Percentiles rank a stretch among this genome's conserved stretches.
Evolutionary conservation across 2,888 invertebrate species (phyloP).

Genomic region (Trachelus tabidus): DNA sequence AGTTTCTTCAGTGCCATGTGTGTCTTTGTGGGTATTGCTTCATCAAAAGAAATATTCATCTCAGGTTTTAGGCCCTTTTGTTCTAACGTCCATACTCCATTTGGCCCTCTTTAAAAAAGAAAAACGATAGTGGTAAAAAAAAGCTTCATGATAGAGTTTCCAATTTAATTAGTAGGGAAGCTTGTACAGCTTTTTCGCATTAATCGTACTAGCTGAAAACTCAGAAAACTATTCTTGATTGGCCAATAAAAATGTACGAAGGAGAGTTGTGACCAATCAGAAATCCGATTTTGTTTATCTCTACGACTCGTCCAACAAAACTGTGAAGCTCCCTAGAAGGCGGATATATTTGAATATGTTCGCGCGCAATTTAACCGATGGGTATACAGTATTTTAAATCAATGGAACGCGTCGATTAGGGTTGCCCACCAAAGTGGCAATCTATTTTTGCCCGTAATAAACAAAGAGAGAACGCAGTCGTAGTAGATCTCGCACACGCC

Average conservation of each 20-base stretch:
- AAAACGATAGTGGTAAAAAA: neutral
- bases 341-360: neutral
- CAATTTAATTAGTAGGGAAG: neutral
- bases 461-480: neutral
- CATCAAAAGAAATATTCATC: conserved; percentile 87
- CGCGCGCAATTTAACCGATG: neutral
- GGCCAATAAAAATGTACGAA: neutral
- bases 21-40: conserved; percentile 91
- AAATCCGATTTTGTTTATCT: too few relatives aligned
- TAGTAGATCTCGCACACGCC: neutral
- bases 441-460: neutral
- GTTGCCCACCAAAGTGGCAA: neutral
- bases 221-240: neutral
- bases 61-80: conserved; percentile 87
- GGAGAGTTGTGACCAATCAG: neutral
- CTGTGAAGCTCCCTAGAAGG: neutral
- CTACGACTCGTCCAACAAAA: neutral
- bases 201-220: neutral
- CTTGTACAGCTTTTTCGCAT: neutral
- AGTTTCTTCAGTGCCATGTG: conserved; percentile 92
- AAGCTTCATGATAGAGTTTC: neutral
- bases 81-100: conserved; percentile 97
- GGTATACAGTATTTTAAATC: neutral
- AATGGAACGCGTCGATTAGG: neutral
- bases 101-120: conserved; percentile 78